Conservation (phyloP, 2,888 invertebrate species). For the Melanostoma scalare region DNA sequence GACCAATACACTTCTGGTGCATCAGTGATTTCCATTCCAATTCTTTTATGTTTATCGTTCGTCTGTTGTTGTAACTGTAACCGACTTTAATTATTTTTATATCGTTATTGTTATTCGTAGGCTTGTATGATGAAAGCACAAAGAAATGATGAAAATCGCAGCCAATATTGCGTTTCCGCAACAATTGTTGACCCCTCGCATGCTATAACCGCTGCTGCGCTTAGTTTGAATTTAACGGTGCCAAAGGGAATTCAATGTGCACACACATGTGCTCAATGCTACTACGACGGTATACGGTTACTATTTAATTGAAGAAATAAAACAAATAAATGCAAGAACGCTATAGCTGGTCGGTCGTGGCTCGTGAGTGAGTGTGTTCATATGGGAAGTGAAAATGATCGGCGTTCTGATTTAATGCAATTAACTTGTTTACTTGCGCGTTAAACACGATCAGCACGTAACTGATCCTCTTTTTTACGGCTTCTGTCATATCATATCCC, state of each 20-base stretch:
- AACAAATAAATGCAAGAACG: conserved; percentile 34
- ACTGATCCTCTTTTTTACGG: conserved; percentile 5
- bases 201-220: conserved; percentile 1
- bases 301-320: conserved; percentile 51
- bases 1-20: conserved; percentile 33
- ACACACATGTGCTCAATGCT: conserved; percentile 1
- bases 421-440: conserved; percentile 50
- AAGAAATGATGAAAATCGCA: conserved; percentile 50
- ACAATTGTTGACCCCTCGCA: conserved; percentile 53
- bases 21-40: conserved; percentile 41
- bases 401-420: conserved; percentile 61
- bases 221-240: conserved; percentile 57
- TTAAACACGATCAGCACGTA: conserved; percentile 35
- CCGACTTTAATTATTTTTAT: conserved; percentile 45
- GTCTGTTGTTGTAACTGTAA: conserved; percentile 57
- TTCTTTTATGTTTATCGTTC: background rate
- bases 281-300: conserved; percentile 19
- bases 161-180: conserved; percentile 57
- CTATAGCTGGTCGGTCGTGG: background rate
- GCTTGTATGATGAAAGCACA: conserved; percentile 40
- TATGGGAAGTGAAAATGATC: conserved; percentile 58
- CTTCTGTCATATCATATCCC: background rate
- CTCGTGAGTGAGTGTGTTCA: background rate
- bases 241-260: conserved; percentile 52
- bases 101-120: conserved; percentile 26